phyloP scores from a whole-genome alignment of 2,797 vertebrate species.

The Alca torda region DNA sequence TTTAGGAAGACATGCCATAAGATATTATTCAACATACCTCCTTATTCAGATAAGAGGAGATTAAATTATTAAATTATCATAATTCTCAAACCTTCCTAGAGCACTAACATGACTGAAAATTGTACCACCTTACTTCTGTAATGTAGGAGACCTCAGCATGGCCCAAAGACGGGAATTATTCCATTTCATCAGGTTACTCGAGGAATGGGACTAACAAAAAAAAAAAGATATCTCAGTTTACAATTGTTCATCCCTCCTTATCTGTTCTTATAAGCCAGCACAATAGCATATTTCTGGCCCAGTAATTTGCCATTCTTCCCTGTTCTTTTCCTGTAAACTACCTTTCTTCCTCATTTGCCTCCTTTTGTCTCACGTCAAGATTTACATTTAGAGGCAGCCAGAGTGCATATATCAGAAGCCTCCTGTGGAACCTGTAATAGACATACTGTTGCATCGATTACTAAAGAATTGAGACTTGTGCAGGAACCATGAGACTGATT shows the following conservation, averaged over 20 bases:
- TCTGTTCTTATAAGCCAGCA: not conserved
- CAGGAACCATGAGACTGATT: not conserved
- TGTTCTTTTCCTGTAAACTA: not conserved
- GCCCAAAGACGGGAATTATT: not conserved
- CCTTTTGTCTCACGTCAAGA: not conserved
- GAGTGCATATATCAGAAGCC: not conserved
- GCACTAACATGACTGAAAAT: not conserved
- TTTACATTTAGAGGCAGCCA: not conserved
- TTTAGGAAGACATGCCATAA: not conserved
- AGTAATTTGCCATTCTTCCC: not conserved
- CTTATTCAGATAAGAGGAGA: not conserved
- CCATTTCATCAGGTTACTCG: not conserved
- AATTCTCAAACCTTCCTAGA: not conserved
- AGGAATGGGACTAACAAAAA: not conserved
- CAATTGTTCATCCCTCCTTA: not conserved
- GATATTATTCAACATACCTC: not conserved
- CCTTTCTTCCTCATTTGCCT: not conserved
- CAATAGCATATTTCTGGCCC: not conserved
- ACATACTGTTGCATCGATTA: not conserved
- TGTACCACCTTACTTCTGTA: not conserved
- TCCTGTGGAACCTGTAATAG: not conserved
- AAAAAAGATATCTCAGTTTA: not conserved
- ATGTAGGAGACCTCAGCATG: not conserved
- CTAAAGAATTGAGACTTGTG: not conserved
- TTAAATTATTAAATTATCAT: no score